A percentile compares a stretch with the other conserved stretches of the same genome.
Conservation (phyloP, 2,113 vertebrate species). For the Dromaius novaehollandiae region DNA sequence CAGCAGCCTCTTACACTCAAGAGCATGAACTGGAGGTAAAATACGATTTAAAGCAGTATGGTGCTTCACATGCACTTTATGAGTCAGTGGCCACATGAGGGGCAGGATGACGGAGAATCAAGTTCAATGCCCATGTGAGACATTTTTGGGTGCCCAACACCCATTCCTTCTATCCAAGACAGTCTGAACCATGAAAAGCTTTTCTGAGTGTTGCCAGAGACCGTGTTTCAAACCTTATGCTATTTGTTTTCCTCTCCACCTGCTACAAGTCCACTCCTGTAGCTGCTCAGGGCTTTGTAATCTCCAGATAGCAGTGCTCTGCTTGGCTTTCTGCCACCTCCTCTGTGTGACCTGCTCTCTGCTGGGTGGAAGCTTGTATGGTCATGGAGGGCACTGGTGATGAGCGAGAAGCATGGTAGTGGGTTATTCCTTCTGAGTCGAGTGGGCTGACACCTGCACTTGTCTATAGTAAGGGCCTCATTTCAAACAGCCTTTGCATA, state of each 20-base stretch:
- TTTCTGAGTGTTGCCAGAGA: background rate
- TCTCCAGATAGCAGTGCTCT: background rate
- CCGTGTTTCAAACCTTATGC: background rate
- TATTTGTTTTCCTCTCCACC: background rate
- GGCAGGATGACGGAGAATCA: background rate
- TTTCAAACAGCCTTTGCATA: constrained; percentile 10
- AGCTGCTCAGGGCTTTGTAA: background rate
- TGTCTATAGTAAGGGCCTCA: background rate
- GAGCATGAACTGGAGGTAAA: background rate
- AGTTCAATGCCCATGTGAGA: background rate
- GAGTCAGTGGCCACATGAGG: background rate
- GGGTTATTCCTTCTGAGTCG: background rate
- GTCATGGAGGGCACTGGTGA: background rate
- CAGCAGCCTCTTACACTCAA: background rate
- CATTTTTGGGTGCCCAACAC: background rate
- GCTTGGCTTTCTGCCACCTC: constrained; percentile 12
- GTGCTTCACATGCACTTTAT: background rate
- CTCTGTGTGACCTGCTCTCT: background rate
- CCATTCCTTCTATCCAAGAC: background rate
- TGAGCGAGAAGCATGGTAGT: background rate
- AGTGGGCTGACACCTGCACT: background rate
- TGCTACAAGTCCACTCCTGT: background rate
- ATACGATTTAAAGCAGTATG: background rate
- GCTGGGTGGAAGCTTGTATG: background rate
- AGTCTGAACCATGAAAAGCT: background rate